Evolutionary conservation across 2,113 vertebrate species (phyloP), one percentile per base, ranked within the genome.

Genomic region (Paratilapia polleni): DNA sequence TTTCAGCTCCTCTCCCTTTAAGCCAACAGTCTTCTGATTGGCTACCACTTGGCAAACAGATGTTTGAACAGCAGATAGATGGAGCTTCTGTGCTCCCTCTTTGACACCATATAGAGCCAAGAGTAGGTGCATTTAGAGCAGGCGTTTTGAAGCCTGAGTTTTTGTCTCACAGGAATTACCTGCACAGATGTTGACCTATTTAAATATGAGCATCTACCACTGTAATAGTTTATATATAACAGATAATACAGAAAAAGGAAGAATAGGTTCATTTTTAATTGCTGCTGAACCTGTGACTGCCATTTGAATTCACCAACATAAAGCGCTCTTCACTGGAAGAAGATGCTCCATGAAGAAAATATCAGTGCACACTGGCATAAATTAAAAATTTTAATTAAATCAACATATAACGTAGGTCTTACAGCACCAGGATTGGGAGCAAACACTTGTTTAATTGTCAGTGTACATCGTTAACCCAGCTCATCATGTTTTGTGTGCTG

Each of bases 381-480:
- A 14, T n/a, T 34, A 76, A 20, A 76, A 28, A 31, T 38, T 7
- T 57, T 4, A 22, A 3, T 70, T 8, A 19, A 11, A 47, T 26
- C 47, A 31, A 52, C 6, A 56, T 83, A 34, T 78, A 66, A 75
- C 58, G 36, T 28, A 60, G 54, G 12, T 52, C 28, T 5, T 5
- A 28, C 3, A 60, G 12, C 64, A 57, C 4, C n/a, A 22, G 20
- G 11, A 47, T 56, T 62, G 17, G 15, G 24, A 63, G 17, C 66
- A 70, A 70, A 70, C 66, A 70, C n/a, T n/a, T n/a, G n/a, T 70
- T 70, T 24, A 28, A 70, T 70, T 52, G 9, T 70, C 43, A 70
- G 19, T 31, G 14, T 49, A 70, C 24, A 70, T 49, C 64, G 49
- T 68, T 68, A 68, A 17, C 62, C 10, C 38, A 13, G 41, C 3